phyloP scores from a whole-genome alignment of 2,113 vertebrate genomes.

The Lepisosteus oculatus region DNA sequence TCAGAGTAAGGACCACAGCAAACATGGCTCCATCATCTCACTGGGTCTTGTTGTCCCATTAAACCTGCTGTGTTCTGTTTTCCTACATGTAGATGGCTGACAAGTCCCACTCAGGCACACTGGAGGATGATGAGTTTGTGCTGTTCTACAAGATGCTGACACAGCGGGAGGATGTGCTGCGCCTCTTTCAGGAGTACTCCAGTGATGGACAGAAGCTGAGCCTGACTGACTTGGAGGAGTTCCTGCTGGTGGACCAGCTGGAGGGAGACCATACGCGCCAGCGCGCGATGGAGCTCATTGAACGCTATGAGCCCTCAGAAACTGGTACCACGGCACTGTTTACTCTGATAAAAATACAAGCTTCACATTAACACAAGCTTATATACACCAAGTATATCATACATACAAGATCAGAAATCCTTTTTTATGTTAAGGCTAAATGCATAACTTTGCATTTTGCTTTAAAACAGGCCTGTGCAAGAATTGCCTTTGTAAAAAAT shows the following conservation, averaged over 20 bases:
- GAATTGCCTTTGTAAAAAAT: too few relatives aligned
- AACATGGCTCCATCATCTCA: too few relatives aligned
- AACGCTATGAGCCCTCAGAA: constrained; percentile 79
- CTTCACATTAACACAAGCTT: too few relatives aligned
- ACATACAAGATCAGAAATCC: too few relatives aligned
- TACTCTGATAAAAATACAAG: too few relatives aligned
- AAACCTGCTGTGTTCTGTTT: background rate
- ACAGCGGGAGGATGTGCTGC: constrained; percentile 79
- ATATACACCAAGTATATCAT: too few relatives aligned
- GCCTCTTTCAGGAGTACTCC: constrained; percentile 82
- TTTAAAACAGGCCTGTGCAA: too few relatives aligned
- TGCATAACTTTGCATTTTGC: too few relatives aligned
- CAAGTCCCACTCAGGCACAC: constrained; percentile 68
- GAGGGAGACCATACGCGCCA: constrained; percentile 62
- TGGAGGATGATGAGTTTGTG: constrained; percentile 88
- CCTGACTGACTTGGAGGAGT: constrained; percentile 80
- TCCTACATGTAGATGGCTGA: constrained; percentile 73
- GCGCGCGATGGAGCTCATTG: constrained; percentile 76
- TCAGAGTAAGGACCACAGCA: too few relatives aligned
- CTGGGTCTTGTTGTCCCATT: too few relatives aligned
- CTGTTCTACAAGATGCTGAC: constrained; percentile 91
- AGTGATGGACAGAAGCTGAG: constrained; percentile 81
- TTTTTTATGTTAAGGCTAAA: too few relatives aligned
- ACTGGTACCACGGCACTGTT: constrained; percentile 59
- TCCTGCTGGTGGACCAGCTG: constrained; percentile 77